These are phyloP conservation scores for Tipula helvola DNA, from an alignment of 2,888 invertebrate species.

Conservation along the genomic window DNA sequence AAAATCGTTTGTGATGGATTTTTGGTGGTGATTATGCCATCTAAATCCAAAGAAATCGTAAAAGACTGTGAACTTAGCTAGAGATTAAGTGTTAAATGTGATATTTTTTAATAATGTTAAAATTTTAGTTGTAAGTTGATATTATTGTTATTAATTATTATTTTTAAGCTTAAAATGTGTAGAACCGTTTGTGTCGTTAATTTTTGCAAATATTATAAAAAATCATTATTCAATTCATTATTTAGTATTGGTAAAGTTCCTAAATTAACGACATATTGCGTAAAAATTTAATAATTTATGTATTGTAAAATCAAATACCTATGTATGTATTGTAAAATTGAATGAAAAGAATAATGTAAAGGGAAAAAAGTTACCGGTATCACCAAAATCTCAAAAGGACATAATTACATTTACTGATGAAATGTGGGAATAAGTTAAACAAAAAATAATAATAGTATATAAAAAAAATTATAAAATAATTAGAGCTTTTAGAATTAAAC, in stretches of 20 bases:
- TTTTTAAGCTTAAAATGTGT: background rate
- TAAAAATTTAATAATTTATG: background rate
- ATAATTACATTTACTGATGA: background rate
- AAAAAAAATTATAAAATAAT: conserved; percentile 4
- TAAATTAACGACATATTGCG: background rate
- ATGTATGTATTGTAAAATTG: background rate
- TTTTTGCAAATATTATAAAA: background rate
- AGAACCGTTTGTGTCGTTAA: background rate
- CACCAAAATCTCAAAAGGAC: background rate
- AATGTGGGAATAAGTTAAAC: background rate
- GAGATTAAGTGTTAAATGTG: background rate
- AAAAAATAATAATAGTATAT: background rate
- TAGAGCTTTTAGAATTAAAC: background rate
- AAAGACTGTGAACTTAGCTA: background rate
- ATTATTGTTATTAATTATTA: background rate
- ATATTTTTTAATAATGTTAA: background rate
- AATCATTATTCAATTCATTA: background rate
- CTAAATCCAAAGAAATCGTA: background rate
- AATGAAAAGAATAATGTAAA: background rate
- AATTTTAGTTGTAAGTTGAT: background rate
- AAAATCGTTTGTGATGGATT: background rate
- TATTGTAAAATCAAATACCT: background rate
- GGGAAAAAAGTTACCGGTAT: background rate
- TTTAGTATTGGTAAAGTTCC: background rate
- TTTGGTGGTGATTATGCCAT: background rate